phyloP scores from a whole-genome alignment of 2,797 vertebrate genomes.

The Mus spretus region DNA sequence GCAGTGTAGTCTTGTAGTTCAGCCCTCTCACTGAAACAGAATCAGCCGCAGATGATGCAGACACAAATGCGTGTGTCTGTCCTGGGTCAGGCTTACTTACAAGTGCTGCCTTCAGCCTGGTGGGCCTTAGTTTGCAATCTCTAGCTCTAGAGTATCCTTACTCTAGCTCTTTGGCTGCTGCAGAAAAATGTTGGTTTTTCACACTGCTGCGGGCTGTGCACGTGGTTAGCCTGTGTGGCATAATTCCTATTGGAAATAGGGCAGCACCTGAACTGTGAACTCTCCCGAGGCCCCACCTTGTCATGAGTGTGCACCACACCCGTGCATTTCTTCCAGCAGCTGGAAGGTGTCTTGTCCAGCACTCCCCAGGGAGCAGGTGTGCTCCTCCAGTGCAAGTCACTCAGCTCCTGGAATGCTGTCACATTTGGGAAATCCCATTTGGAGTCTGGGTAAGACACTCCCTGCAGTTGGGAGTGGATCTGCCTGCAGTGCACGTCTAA shows the following conservation, averaged over 20 bases:
- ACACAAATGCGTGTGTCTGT: background rate
- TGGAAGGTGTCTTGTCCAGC: background rate
- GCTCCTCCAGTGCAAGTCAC: background rate
- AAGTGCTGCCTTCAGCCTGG: background rate
- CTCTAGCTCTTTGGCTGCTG: background rate
- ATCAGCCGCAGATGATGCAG: background rate
- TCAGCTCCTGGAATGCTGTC: background rate
- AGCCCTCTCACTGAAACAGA: background rate
- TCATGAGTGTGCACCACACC: background rate
- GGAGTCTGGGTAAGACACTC: conserved; percentile 7
- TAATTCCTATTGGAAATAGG: conserved; percentile 7
- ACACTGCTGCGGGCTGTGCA: background rate
- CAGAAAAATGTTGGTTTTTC: background rate
- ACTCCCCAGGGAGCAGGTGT: conserved; percentile 1
- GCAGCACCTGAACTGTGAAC: background rate
- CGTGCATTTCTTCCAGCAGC: background rate
- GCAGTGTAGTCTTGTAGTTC: background rate
- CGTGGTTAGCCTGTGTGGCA: background rate
- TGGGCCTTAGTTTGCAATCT: background rate
- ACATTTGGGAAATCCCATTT: conserved; percentile 31
- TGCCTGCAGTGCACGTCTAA: background rate
- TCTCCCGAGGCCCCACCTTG: background rate
- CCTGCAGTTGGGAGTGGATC: background rate
- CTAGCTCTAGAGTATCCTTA: background rate
- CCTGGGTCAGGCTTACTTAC: conserved; percentile 13